Conservation (phyloP, 2,888 invertebrate species). For the Cephus pygmeus region DNA sequence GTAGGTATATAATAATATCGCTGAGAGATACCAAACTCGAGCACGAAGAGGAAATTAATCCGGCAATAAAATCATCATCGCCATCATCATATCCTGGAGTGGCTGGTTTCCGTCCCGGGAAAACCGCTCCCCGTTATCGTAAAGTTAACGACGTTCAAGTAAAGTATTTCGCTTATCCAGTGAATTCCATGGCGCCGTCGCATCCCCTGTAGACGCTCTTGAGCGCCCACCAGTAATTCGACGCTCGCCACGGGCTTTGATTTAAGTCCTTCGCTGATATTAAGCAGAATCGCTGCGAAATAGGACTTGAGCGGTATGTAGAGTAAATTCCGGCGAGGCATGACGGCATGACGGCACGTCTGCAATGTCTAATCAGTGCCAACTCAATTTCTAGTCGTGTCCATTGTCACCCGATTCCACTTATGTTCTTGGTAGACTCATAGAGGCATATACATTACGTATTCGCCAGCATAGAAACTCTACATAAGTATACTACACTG, state of each 20-base stretch:
- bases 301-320: conserved; percentile 45
- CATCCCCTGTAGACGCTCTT: not conserved
- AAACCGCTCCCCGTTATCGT: not conserved
- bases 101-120: not conserved
- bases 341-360: conserved; percentile 57
- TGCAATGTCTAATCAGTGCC: conserved; percentile 65
- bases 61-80: not conserved
- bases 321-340: conserved; percentile 56
- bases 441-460: not conserved
- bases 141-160: not conserved
- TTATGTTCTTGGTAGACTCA: not conserved
- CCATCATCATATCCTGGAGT: not conserved
- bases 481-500: not conserved
- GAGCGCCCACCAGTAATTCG: not conserved
- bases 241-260: conserved; percentile 21
- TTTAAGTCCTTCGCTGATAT: conserved; percentile 27
- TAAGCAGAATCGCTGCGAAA: conserved; percentile 39
- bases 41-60: not conserved
- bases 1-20: not conserved
- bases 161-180: not conserved
- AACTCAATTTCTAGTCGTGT: conserved; percentile 57
- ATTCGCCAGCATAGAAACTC: not conserved
- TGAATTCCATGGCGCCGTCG: not conserved
- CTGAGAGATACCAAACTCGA: not conserved
- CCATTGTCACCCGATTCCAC: conserved; percentile 50